These are phyloP conservation scores for Fistularia tabacaria DNA, from an alignment of 2,797 vertebrate genomes.

Conservation along the genomic window DNA sequence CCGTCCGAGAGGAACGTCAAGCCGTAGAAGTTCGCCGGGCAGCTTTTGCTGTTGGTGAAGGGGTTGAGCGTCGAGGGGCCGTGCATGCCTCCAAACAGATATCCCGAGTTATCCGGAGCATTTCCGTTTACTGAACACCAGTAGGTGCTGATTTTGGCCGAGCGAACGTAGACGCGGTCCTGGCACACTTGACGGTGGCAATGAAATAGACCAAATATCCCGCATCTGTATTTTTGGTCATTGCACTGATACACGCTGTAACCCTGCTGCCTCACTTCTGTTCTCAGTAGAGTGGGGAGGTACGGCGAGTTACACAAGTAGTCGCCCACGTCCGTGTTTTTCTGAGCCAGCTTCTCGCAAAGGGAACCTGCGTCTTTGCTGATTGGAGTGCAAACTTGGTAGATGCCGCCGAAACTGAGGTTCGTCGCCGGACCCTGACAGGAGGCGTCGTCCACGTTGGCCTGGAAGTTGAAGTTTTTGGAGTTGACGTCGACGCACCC, in stretches of 20 bases:
- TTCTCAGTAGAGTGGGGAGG: conserved; percentile 60
- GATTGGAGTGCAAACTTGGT: conserved; percentile 73
- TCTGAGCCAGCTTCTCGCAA: conserved; percentile 76
- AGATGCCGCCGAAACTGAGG: conserved; percentile 86
- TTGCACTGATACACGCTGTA: conserved; percentile 78
- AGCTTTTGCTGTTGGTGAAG: conserved; percentile 73
- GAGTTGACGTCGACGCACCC: conserved; percentile 79
- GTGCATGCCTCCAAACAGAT: conserved; percentile 88
- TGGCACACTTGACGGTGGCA: conserved; percentile 57
- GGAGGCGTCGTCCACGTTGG: conserved; percentile 82
- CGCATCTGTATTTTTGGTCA: conserved; percentile 17
- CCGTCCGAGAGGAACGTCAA: conserved; percentile 76
- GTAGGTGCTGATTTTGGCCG: conserved; percentile 74
- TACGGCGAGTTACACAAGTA: conserved; percentile 78
- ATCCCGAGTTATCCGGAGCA: conserved; percentile 65
- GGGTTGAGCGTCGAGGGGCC: conserved; percentile 67
- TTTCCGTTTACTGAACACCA: conserved; percentile 73
- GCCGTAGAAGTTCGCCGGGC: conserved; percentile 73
- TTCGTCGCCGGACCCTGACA: conserved; percentile 79
- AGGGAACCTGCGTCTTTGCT: conserved; percentile 48
- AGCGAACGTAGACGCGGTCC: conserved; percentile 74
- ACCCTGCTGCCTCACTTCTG: conserved; percentile 75
- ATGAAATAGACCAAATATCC: conserved; percentile 14
- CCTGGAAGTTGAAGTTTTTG: conserved; percentile 87
- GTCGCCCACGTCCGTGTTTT: conserved; percentile 78